Evolutionary conservation across 2,113 vertebrate species (phyloP).

Genomic region (Callipepla squamata): DNA sequence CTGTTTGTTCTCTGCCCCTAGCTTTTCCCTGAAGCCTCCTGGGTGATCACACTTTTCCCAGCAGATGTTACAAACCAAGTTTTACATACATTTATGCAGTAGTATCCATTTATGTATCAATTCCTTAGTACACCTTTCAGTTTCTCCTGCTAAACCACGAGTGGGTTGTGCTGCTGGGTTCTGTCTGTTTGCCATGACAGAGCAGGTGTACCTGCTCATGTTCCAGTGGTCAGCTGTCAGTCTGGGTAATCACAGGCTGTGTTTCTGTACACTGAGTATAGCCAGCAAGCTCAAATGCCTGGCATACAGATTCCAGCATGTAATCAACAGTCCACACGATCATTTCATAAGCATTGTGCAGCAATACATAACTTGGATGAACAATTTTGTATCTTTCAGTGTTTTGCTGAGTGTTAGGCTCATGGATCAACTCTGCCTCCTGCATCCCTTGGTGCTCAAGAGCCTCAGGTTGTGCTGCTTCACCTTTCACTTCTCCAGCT

Average conservation of each 20-base stretch:
- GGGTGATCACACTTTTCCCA: neutral
- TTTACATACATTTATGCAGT: neutral
- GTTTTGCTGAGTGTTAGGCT: accelerated
- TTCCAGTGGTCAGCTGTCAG: neutral
- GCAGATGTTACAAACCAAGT: accelerated
- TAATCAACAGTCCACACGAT: accelerated
- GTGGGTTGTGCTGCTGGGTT: too few relatives aligned
- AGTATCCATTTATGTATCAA: too few relatives aligned
- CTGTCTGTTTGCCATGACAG: accelerated
- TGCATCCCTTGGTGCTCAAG: accelerated
- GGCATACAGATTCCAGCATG: neutral
- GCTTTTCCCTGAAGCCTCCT: neutral
- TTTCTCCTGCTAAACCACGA: neutral
- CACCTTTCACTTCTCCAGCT: accelerated
- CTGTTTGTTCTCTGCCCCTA: neutral
- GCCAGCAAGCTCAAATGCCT: accelerated
- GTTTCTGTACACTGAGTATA: neutral
- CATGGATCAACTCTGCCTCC: accelerated
- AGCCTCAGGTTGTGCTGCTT: accelerated
- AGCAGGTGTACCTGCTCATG: accelerated
- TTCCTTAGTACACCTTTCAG: accelerated
- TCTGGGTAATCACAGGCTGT: neutral
- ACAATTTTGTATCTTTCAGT: accelerated
- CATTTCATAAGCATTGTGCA: accelerated
- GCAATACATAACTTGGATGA: accelerated